Conservation (phyloP, 2,113 vertebrate genomes). For the Tetraodon nigroviridis region DNA sequence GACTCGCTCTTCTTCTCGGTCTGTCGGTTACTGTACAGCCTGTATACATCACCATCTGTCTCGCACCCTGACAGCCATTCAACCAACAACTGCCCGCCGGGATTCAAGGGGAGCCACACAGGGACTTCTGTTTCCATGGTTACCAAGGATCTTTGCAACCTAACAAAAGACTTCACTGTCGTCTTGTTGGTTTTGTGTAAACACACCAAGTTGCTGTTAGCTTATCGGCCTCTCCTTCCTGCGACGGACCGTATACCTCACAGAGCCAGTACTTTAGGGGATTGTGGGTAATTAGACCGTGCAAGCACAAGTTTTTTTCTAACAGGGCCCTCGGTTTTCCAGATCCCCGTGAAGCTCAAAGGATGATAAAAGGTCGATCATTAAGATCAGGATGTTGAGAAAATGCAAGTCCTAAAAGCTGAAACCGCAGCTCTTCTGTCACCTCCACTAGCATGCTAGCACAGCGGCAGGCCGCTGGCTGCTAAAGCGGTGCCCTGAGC, state of each 20-base stretch:
- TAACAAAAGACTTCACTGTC: slow-evolving; percentile 43
- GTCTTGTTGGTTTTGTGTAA: slow-evolving; percentile 19
- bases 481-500: too few relatives aligned
- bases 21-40: slow-evolving; percentile 41
- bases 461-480: too few relatives aligned
- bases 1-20: slow-evolving; percentile 2
- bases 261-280: neutral
- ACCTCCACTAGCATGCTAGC: too few relatives aligned
- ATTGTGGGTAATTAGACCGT: slow-evolving; percentile 30
- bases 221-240: slow-evolving; percentile 9
- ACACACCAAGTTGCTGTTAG: slow-evolving; percentile 42
- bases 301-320: neutral
- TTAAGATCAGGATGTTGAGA: too few relatives aligned
- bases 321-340: too few relatives aligned
- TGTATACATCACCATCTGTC: slow-evolving; percentile 53
- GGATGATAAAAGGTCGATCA: too few relatives aligned
- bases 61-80: slow-evolving; percentile 58
- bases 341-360: too few relatives aligned
- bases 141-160: slow-evolving; percentile 54
- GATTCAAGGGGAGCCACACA: slow-evolving; percentile 43
- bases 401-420: too few relatives aligned
- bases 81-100: slow-evolving; percentile 56
- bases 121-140: slow-evolving; percentile 61
- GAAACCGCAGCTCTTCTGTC: too few relatives aligned
- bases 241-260: neutral